phyloP scores from a whole-genome alignment of 1,140 invertebrate genomes.

The Augochlora pura region DNA sequence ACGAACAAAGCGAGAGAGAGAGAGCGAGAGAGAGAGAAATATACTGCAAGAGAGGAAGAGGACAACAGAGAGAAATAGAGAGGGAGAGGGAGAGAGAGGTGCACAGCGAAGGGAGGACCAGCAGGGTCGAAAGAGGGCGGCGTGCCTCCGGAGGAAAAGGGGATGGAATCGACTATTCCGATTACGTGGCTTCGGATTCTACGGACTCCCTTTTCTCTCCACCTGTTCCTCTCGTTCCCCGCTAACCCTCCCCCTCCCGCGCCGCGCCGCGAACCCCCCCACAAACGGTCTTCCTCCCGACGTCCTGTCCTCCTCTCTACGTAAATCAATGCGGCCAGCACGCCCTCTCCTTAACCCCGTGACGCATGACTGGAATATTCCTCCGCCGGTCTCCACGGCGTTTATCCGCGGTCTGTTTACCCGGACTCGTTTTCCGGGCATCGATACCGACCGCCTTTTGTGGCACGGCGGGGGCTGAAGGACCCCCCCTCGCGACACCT shows the following conservation, averaged over 20 bases:
- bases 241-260: background rate
- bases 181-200: constrained; percentile 76
- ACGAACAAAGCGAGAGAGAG: constrained; percentile 31
- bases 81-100: constrained; percentile 5
- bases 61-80: constrained; percentile 13
- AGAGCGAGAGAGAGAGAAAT: constrained; percentile 16
- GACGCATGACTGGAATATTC: constrained; percentile 66
- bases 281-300: constrained; percentile 16
- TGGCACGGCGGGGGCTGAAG: background rate
- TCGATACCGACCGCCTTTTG: constrained; percentile 26
- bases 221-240: constrained; percentile 11
- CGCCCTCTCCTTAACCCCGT: constrained; percentile 68
- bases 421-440: constrained; percentile 21
- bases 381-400: constrained; percentile 46
- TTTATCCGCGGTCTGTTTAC: constrained; percentile 56
- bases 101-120: constrained; percentile 41
- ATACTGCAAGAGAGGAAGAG: constrained; percentile 12
- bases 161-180: constrained; percentile 76
- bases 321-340: constrained; percentile 72
- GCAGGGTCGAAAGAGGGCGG: constrained; percentile 43
- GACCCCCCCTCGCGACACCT: background rate
- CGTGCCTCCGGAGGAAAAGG: constrained; percentile 52
- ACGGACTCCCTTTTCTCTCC: constrained; percentile 54
- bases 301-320: constrained; percentile 60
- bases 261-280: too few relatives aligned